Conservation (phyloP, 2,888 invertebrate species). For the Tetragonula carbonaria region DNA sequence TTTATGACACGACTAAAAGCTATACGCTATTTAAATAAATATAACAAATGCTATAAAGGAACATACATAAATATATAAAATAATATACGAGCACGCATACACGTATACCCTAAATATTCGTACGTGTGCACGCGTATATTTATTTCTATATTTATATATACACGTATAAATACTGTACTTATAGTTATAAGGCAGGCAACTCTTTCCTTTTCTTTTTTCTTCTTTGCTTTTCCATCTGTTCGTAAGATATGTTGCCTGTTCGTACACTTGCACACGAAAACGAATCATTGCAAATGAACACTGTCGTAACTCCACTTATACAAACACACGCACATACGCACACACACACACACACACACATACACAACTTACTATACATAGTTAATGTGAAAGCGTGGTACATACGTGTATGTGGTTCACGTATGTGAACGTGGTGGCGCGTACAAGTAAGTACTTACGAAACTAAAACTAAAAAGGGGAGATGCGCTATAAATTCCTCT, state of each 20-base stretch:
- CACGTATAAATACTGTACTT: slow-evolving; percentile 64
- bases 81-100: slow-evolving; percentile 75
- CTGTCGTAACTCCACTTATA: slow-evolving; percentile 31
- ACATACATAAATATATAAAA: slow-evolving; percentile 41
- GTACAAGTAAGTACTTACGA: slow-evolving; percentile 36
- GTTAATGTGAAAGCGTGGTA: slow-evolving; percentile 34
- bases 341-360: slow-evolving; percentile 1
- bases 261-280: slow-evolving; percentile 32
- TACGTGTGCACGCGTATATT: not conserved
- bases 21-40: slow-evolving; percentile 83
- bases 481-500: slow-evolving; percentile 54
- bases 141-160: slow-evolving; percentile 47
- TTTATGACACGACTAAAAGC: slow-evolving; percentile 59
- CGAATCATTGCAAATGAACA: slow-evolving; percentile 29
- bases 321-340: not conserved
- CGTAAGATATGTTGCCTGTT: slow-evolving; percentile 63
- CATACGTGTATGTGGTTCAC: slow-evolving; percentile 33
- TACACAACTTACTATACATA: slow-evolving; percentile 14
- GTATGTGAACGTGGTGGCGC: slow-evolving; percentile 16
- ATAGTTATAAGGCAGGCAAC: slow-evolving; percentile 61
- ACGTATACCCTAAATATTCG: slow-evolving; percentile 19
- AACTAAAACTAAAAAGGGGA: slow-evolving; percentile 36
- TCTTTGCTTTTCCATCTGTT: slow-evolving; percentile 64
- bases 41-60: slow-evolving; percentile 72
- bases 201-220: slow-evolving; percentile 28